These are phyloP conservation scores for Miniopterus natalensis DNA, from an alignment of 2,113 vertebrate genomes.

Conservation along the genomic window DNA sequence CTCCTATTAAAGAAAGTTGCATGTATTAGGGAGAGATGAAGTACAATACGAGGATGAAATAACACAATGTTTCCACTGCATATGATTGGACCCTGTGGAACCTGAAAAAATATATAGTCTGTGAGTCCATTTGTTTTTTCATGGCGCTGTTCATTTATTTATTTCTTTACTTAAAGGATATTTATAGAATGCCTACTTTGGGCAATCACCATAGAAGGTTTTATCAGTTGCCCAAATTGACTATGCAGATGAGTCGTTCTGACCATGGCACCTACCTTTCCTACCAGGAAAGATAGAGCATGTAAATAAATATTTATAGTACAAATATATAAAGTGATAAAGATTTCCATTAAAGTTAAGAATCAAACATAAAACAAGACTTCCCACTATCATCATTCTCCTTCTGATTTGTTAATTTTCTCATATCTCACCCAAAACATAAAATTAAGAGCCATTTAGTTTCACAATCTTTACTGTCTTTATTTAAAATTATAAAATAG, in stretches of 20 bases:
- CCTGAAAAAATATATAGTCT: not conserved
- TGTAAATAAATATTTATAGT: not conserved
- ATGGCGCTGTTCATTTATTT: not conserved
- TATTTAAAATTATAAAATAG: slow-evolving; percentile 3
- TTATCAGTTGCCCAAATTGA: not conserved
- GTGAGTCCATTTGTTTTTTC: not conserved
- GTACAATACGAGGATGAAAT: not conserved
- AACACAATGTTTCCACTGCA: not conserved
- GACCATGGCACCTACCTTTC: not conserved
- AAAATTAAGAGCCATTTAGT: not conserved
- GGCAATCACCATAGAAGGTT: not conserved
- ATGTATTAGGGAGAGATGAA: not conserved
- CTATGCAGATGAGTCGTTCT: not conserved
- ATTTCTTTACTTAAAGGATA: not conserved
- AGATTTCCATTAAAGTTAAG: not conserved
- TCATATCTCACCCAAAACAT: not conserved
- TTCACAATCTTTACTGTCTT: slow-evolving; percentile 59
- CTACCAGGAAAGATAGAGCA: not conserved
- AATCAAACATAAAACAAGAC: slow-evolving; percentile 22
- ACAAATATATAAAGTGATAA: not conserved
- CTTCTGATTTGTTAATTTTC: slow-evolving; percentile 1
- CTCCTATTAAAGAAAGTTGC: not conserved
- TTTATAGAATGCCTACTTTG: slow-evolving; percentile 13
- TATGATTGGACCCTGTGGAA: not conserved
- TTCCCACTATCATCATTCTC: not conserved